Percentiles rank a stretch among this genome's conserved stretches.
Conservation (phyloP, 2,113 vertebrate species). For the Acrocephalus kingi region DNA sequence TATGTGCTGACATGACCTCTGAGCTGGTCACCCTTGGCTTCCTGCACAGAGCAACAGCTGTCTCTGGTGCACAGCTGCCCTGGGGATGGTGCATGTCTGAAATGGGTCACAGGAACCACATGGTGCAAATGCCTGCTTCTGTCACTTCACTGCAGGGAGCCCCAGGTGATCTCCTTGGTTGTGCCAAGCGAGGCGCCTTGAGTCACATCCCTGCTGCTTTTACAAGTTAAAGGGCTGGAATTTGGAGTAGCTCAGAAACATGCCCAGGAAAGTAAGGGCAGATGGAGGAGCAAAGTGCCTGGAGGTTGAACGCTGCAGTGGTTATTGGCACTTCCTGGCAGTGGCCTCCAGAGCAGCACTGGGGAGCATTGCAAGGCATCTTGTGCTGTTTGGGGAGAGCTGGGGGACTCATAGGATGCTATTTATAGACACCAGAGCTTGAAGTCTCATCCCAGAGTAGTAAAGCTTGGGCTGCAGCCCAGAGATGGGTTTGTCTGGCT, state of each 20-base stretch:
- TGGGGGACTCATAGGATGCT: neutral
- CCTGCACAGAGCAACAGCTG: neutral
- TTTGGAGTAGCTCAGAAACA: neutral
- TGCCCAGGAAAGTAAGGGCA: neutral
- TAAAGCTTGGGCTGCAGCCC: neutral
- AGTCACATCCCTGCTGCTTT: neutral
- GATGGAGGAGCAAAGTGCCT: neutral
- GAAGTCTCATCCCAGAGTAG: neutral
- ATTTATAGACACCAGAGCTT: neutral
- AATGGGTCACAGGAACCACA: neutral
- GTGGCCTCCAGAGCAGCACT: neutral
- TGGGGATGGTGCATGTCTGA: neutral
- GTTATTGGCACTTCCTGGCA: neutral
- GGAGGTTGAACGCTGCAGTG: neutral
- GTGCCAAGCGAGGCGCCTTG: fast-evolving
- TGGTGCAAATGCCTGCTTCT: neutral
- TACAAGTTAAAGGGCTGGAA: neutral
- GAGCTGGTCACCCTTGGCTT: neutral
- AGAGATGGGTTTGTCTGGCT: neutral
- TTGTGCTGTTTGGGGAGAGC: neutral
- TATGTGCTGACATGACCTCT: neutral
- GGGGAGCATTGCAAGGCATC: neutral
- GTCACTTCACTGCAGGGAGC: neutral
- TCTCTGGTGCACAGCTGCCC: neutral
- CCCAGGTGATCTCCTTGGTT: neutral